Evolutionary conservation across 2,113 vertebrate species (phyloP), one percentile per base, ranked within the genome.

Genomic region (Azemiops feae): DNA sequence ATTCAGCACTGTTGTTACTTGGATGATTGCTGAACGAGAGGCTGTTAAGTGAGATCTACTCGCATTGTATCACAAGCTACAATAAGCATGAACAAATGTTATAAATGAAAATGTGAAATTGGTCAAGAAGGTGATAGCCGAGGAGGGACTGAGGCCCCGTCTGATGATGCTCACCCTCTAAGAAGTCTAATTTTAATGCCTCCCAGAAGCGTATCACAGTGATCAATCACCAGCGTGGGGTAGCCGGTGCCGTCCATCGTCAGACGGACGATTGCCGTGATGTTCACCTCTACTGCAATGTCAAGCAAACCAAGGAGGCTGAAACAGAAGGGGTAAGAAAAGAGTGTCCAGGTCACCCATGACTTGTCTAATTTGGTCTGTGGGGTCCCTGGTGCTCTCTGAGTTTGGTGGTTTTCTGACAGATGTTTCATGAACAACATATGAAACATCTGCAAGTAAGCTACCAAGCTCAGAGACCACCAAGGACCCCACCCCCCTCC

Each of bases 281-380:
- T 96, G 95, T 97, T 98, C 89, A 97, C 97, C 64, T 98, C 97
- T 81, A 97, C 96, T 0, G 95, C 69, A 0, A 98, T 55, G 91
- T 97, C 94, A 0, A 98, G 96, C 58, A 97, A 94, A n/a, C 98
- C 97, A 1, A 97, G 94, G 23, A 97, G 95, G 87, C 97, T 98
- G 90, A 0, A 58, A 18, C 3, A 55, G 47, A 81, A 2, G 12
- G 5, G 2, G 1, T 20, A 16, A 39, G 18, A 22, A 55, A 5
- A 6, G 1, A 0, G 0, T 3, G n/a, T 30, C 3, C 23, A 23
- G 12, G 23, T 5, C 18, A 5, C 50, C 30, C 5, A n/a, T 5
- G 27, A 10, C 54, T 23, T 14, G 47, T 64, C 5, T 18, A 25
- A 39, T 30, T 7, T 22, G 87, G 7, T 14, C 12, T 39, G 64